These are phyloP conservation scores for Ophthalmolycus amberensis DNA, from an alignment of 2,113 vertebrate species.

Conservation along the genomic window DNA sequence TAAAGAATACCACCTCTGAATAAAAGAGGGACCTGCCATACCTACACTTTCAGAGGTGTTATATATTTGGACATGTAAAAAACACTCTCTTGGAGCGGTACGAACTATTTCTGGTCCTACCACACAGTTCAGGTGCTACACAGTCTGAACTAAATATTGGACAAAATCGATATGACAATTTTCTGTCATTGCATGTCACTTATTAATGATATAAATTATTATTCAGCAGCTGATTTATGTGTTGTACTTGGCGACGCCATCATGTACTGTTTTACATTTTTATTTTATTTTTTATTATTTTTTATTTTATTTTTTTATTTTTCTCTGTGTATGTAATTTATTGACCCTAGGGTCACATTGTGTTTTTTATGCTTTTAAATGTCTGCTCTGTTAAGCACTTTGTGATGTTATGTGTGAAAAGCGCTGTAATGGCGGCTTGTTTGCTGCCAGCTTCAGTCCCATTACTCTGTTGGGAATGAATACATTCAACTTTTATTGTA, in stretches of 20 bases:
- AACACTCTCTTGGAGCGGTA: constrained; percentile 4
- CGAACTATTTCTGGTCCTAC: background rate
- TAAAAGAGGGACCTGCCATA: constrained; percentile 33
- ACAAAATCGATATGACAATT: background rate
- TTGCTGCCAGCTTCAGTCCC: background rate
- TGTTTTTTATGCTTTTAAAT: too few relatives aligned
- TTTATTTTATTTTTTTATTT: too few relatives aligned
- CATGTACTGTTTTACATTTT: too few relatives aligned
- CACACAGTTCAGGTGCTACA: background rate
- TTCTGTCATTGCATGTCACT: background rate
- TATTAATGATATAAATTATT: background rate
- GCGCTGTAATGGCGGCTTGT: background rate
- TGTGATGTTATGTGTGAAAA: too few relatives aligned
- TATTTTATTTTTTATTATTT: too few relatives aligned
- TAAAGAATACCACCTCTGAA: constrained; percentile 21
- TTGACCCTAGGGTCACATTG: too few relatives aligned
- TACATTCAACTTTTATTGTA: background rate
- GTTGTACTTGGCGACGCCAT: background rate
- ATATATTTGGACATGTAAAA: constrained; percentile 39
- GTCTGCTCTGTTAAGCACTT: too few relatives aligned
- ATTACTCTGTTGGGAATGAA: background rate
- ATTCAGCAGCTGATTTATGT: background rate
- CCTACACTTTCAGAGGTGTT: constrained; percentile 35
- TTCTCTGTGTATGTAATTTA: too few relatives aligned
- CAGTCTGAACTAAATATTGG: background rate